phyloP scores from a whole-genome alignment of 2,888 invertebrate species.

The Dynastes maya region DNA sequence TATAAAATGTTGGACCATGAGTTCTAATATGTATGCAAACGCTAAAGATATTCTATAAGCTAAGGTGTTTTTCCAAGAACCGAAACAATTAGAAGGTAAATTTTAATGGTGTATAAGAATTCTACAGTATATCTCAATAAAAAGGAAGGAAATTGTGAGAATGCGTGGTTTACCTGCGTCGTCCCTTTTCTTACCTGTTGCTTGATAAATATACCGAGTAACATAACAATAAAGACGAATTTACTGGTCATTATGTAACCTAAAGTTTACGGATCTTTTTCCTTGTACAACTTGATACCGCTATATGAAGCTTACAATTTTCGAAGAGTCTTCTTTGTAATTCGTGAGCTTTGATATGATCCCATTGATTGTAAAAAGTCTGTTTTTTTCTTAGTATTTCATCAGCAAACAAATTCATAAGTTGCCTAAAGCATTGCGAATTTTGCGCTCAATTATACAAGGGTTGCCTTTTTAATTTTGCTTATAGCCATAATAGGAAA shows the following conservation, averaged over 20 bases:
- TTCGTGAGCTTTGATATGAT: constrained; percentile 6
- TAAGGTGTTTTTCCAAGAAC: constrained; percentile 11
- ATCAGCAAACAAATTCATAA: too few relatives aligned
- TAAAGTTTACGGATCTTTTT: constrained; percentile 35
- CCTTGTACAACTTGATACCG: constrained; percentile 32
- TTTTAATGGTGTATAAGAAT: constrained; percentile 13
- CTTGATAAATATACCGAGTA: constrained; percentile 41
- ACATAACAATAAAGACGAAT: constrained; percentile 43
- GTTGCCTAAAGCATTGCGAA: too few relatives aligned
- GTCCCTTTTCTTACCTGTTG: constrained; percentile 42
- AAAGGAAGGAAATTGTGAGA: constrained; percentile 24
- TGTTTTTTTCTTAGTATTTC: not conserved
- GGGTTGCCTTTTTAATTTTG: too few relatives aligned
- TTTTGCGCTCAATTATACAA: too few relatives aligned
- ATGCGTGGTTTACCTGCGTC: constrained; percentile 17
- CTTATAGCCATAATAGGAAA: too few relatives aligned
- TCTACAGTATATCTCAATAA: constrained; percentile 33
- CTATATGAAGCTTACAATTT: constrained; percentile 26
- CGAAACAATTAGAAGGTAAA: constrained; percentile 6
- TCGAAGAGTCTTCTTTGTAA: not conserved
- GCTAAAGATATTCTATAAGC: too few relatives aligned
- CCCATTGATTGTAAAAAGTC: constrained; percentile 1
- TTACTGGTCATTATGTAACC: constrained; percentile 47
- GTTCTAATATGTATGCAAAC: too few relatives aligned
- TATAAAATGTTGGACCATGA: too few relatives aligned